These are phyloP conservation scores for Drosophila eohydei DNA, from an alignment of 2,888 invertebrate species.

Conservation along the genomic window DNA sequence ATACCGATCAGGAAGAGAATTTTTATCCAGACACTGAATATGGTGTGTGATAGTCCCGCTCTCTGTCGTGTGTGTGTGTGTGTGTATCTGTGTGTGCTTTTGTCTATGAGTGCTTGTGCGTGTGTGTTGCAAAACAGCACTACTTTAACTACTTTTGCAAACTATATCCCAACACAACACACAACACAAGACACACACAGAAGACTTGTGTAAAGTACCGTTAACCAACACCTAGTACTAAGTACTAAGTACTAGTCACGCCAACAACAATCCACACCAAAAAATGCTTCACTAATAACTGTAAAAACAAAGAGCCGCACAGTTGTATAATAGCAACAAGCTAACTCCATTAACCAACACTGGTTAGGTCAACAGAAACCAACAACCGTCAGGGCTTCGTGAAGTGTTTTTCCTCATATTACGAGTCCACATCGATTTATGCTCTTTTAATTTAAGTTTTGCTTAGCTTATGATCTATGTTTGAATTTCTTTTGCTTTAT, in stretches of 20 bases:
- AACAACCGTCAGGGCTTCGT: conserved; percentile 17
- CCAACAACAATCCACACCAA: conserved; percentile 21
- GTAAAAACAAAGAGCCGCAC: conserved; percentile 60
- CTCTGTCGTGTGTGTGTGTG: background rate
- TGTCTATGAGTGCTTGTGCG: conserved; percentile 16
- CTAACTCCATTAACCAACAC: conserved; percentile 72
- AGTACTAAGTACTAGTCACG: conserved; percentile 47
- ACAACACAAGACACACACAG: conserved; percentile 18
- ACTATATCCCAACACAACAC: conserved; percentile 36
- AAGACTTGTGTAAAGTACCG: conserved; percentile 51
- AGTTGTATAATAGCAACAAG: conserved; percentile 34
- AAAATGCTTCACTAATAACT: conserved; percentile 59
- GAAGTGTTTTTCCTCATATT: conserved; percentile 29
- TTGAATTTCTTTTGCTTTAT: conserved; percentile 30
- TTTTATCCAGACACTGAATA: conserved; percentile 85
- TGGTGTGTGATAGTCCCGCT: conserved; percentile 79
- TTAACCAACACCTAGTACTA: conserved; percentile 60
- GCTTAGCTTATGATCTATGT: conserved; percentile 9
- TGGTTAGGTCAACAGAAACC: conserved; percentile 42
- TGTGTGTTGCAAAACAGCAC: conserved; percentile 52
- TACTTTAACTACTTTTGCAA: conserved; percentile 55
- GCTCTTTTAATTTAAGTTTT: conserved; percentile 14
- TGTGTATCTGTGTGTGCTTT: conserved; percentile 37
- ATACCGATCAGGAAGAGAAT: conserved; percentile 88
- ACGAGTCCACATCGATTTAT: conserved; percentile 23